A percentile compares a stretch with the other conserved stretches of the same genome.
These are phyloP conservation scores for Molanna angustata DNA, from an alignment of 2,888 invertebrate species.

Conservation along the genomic window DNA sequence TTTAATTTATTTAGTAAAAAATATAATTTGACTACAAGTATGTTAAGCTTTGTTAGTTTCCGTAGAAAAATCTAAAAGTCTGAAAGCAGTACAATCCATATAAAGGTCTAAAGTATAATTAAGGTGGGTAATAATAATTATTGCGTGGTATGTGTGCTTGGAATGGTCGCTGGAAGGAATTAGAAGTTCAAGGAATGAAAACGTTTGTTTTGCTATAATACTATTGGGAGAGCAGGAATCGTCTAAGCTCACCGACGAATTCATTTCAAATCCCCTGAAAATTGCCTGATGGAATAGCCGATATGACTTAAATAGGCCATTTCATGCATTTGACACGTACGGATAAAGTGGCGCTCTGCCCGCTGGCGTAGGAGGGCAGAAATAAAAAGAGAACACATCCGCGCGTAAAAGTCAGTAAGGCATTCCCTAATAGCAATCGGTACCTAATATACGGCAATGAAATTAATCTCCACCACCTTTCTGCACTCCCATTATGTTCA, in stretches of 20 bases:
- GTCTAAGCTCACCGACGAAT: constrained; percentile 22
- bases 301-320: constrained; percentile 53
- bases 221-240: constrained; percentile 6
- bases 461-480: constrained; percentile 30
- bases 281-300: constrained; percentile 30
- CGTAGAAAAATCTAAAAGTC: too few relatives aligned
- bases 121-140: too few relatives aligned
- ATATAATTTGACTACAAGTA: too few relatives aligned
- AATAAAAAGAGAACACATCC: constrained; percentile 22
- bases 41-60: too few relatives aligned
- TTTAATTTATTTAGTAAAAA: too few relatives aligned
- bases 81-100: too few relatives aligned
- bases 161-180: background rate
- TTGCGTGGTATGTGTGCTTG: too few relatives aligned
- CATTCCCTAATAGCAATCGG: constrained; percentile 29
- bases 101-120: too few relatives aligned
- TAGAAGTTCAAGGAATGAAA: constrained; percentile 6
- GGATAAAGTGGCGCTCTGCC: constrained; percentile 19
- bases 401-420: constrained; percentile 22
- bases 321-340: constrained; percentile 50
- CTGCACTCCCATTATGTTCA: constrained; percentile 11
- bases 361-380: constrained; percentile 8
- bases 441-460: constrained; percentile 25
- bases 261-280: constrained; percentile 31
- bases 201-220: constrained; percentile 19